Conservation (phyloP, 1,140 invertebrate genomes). For the Lepidurus apus region DNA sequence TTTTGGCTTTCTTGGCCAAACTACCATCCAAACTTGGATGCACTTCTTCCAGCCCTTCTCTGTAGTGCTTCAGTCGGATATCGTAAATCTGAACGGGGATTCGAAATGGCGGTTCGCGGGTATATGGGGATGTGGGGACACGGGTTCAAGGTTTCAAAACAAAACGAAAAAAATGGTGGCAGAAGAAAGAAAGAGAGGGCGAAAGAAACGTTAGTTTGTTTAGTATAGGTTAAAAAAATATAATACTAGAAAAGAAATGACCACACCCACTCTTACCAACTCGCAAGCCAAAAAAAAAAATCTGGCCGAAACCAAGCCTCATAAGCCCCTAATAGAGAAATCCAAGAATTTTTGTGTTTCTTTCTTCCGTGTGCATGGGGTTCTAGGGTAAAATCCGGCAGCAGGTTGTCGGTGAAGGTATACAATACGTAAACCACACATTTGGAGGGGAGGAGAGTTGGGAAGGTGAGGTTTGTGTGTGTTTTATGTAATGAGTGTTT, state of each 20-base stretch:
- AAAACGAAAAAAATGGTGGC: constrained; percentile 20
- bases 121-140: neutral
- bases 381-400: neutral
- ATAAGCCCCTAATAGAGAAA: neutral
- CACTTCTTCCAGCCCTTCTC: constrained; percentile 77
- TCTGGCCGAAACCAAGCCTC: neutral
- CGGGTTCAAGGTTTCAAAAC: neutral
- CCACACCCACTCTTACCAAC: constrained; percentile 26
- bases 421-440: neutral
- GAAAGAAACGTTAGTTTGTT: constrained; percentile 19
- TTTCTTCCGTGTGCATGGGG: neutral
- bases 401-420: neutral
- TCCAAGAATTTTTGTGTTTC: neutral
- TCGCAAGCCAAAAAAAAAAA: constrained; percentile 23
- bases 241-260: constrained; percentile 30
- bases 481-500: constrained; percentile 3
- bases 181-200: constrained; percentile 27
- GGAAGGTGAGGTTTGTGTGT: neutral
- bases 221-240: constrained; percentile 24
- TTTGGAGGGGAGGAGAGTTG: neutral
- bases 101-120: neutral
- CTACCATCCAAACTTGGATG: constrained; percentile 70
- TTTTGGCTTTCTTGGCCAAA: constrained; percentile 45
- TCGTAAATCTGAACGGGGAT: constrained; percentile 71
- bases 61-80: constrained; percentile 76